Evolutionary conservation across 2,888 invertebrate genomes (phyloP), one percentile per base, ranked within the genome.

Genomic region (Orchesellides sinensis): DNA sequence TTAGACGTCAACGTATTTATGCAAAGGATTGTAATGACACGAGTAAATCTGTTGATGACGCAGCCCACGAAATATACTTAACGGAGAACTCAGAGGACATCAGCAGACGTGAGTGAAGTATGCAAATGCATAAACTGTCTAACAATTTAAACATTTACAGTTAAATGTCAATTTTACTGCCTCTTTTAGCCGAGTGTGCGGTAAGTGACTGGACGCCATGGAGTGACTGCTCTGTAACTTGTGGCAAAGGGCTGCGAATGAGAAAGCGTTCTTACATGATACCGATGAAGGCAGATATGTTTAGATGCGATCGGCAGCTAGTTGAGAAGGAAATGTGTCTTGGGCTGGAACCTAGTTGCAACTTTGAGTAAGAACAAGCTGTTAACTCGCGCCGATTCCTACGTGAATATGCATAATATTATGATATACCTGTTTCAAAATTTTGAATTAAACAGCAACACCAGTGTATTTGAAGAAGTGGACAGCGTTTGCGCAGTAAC

Each of bases 231-330:
- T 90, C 96, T 4, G 96, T 95, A 47, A 92, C 93, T 32, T 98
- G 98, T 90, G 98, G 97, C 79, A 95, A 95, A 91, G 98, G 98
- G 27, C 92, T 94, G 85, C 92, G 96, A 89, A 94, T 95, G 92
- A 92, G 96, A 88, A 93, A 93, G 78, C 92, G 97, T 78, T 90
- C 92, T 85, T 97, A 96, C 91, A 90, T 91, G 85, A 90, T 93
- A 90, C 93, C 94, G 59, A 92, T 94, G 88, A 93, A 94, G 89
- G 97, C 97, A 5, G 91, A 91, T 86, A 93, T 93, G 93, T 91
- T 93, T 89, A 90, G 92, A 86, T 94, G 95, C 89, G 92, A 93
- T 88, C 91, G 95, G 35, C 95, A 97, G 90, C 91, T 98, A 89
- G 84, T 89, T 87, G 88, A 90, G 54, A 96, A 96, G 90, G 97